These are phyloP conservation scores for Aporophyla lueneburgensis DNA, from an alignment of 2,888 invertebrate genomes.

Conservation along the genomic window DNA sequence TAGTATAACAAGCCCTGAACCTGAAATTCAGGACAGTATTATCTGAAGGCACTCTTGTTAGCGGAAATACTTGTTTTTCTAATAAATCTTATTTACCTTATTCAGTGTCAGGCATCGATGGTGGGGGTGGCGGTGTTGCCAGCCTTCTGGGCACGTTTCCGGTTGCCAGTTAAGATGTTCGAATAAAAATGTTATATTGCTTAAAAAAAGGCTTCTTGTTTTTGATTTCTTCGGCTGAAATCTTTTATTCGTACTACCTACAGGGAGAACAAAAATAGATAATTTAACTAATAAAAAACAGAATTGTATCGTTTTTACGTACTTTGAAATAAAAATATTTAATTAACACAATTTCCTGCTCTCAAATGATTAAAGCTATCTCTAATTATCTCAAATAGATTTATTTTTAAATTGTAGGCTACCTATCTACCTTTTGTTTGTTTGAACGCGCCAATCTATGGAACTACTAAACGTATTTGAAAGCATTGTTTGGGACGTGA, in stretches of 20 bases:
- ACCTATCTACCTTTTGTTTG: too few relatives aligned
- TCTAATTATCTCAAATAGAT: too few relatives aligned
- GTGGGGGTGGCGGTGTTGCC: conserved; percentile 34
- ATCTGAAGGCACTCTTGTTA: neutral
- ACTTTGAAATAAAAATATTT: too few relatives aligned
- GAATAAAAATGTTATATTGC: conserved; percentile 23
- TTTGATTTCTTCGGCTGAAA: neutral
- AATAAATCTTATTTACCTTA: conserved; percentile 47
- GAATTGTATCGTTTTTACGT: neutral
- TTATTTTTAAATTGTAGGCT: too few relatives aligned
- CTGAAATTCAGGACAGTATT: neutral
- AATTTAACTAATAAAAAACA: neutral
- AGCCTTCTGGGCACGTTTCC: conserved; percentile 39
- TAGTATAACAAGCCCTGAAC: neutral
- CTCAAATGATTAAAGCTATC: too few relatives aligned
- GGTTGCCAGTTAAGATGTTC: conserved; percentile 37
- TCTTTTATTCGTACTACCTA: neutral
- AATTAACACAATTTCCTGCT: too few relatives aligned
- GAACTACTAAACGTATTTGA: too few relatives aligned
- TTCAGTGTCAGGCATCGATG: conserved; percentile 28
- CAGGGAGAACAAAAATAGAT: too few relatives aligned
- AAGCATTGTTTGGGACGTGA: too few relatives aligned
- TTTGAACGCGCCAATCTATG: too few relatives aligned
- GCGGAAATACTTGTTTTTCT: conserved; percentile 27
- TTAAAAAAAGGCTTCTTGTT: neutral